Conservation (phyloP, 1,140 invertebrate genomes). For the Plutomurus gul region DNA sequence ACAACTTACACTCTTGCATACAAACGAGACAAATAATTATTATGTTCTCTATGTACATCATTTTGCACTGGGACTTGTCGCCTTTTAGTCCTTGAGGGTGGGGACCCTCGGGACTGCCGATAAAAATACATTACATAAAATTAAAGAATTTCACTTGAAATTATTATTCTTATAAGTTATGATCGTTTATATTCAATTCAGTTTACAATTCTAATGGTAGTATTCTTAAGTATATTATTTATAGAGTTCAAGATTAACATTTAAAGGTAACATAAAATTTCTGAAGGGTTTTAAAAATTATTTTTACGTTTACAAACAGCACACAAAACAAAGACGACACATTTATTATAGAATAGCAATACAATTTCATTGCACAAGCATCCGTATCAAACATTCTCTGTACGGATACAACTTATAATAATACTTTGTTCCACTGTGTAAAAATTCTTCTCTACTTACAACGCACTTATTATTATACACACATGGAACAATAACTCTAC, state of each 20-base stretch:
- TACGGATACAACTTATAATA: too few relatives aligned
- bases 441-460: too few relatives aligned
- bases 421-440: too few relatives aligned
- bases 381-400: not conserved
- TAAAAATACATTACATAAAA: slow-evolving; percentile 17
- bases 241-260: too few relatives aligned
- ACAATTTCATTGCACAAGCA: slow-evolving; percentile 18
- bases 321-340: not conserved
- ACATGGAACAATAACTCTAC: too few relatives aligned
- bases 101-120: not conserved
- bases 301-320: not conserved
- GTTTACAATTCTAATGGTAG: too few relatives aligned
- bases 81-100: slow-evolving; percentile 2
- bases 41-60: not conserved
- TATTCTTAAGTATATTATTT: too few relatives aligned
- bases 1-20: not conserved
- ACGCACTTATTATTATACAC: not conserved
- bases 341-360: not conserved
- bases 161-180: too few relatives aligned
- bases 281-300: too few relatives aligned
- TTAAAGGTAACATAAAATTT: too few relatives aligned
- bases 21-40: not conserved
- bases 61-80: slow-evolving; percentile 25
- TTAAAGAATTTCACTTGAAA: not conserved
- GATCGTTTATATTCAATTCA: too few relatives aligned